These are phyloP conservation scores for Drosophila setifemur DNA, from an alignment of 1,140 invertebrate genomes.

Conservation along the genomic window DNA sequence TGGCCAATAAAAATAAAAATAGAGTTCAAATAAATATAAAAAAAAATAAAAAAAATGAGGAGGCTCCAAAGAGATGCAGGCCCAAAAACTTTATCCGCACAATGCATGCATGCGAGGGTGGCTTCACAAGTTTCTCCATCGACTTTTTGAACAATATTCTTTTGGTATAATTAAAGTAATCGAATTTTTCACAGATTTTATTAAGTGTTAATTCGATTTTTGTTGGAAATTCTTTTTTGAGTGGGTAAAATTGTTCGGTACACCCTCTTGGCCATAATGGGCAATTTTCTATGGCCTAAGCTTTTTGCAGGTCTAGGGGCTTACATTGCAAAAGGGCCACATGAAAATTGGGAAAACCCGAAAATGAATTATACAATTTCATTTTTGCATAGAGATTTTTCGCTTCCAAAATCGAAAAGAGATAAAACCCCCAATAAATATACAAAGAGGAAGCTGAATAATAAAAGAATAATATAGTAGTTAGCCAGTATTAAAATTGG, in stretches of 20 bases:
- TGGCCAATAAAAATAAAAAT: conserved; percentile 71
- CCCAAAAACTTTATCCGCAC: conserved; percentile 47
- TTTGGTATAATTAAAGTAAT: too few species aligned
- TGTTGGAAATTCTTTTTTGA: too few species aligned
- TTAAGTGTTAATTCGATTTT: too few species aligned
- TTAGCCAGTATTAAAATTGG: too few species aligned
- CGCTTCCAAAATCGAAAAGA: neutral
- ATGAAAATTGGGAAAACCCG: neutral
- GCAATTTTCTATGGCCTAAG: conserved; percentile 1
- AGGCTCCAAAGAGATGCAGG: neutral
- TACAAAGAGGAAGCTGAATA: neutral
- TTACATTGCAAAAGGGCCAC: neutral
- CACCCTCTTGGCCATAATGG: conserved; percentile 12
- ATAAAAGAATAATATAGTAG: neutral
- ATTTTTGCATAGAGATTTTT: neutral
- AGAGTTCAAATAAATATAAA: conserved; percentile 63
- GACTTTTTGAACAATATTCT: too few species aligned
- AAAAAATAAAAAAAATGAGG: conserved; percentile 26
- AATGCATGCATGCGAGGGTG: neutral
- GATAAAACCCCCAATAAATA: neutral
- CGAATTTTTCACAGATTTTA: too few species aligned
- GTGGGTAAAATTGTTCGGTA: too few species aligned
- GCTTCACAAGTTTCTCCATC: too few species aligned
- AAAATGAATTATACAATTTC: neutral
- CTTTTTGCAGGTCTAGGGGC: conserved; percentile 1